phyloP scores from a whole-genome alignment of 2,888 invertebrate genomes.

The Hypomecis atomaria region DNA sequence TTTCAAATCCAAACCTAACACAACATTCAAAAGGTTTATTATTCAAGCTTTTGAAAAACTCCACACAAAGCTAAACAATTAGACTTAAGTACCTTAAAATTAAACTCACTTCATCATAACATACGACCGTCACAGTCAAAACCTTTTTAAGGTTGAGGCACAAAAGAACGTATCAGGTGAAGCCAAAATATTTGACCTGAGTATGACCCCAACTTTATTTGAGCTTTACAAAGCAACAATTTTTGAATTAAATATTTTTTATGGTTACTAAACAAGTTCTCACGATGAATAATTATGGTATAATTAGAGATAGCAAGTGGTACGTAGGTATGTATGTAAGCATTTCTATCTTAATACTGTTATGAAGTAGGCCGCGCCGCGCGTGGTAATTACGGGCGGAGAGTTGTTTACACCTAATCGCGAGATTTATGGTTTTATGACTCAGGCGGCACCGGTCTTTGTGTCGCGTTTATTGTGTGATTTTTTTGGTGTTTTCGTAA shows the following conservation, averaged over 20 bases:
- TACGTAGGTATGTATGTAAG: too few relatives aligned
- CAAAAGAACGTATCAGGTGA: conserved; percentile 24
- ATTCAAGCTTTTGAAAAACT: conserved; percentile 4
- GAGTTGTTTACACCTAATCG: too few relatives aligned
- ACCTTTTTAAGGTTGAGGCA: conserved; percentile 22
- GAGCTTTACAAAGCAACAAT: conserved; percentile 15
- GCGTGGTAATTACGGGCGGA: too few relatives aligned
- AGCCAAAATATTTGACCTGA: conserved; percentile 31
- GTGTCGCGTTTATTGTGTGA: too few relatives aligned
- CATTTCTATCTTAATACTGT: too few relatives aligned
- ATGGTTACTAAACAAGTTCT: too few relatives aligned
- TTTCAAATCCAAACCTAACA: background rate
- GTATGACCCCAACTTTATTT: conserved; percentile 41
- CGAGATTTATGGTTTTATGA: too few relatives aligned
- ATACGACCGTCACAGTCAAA: conserved; percentile 12
- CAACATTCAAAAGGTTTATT: background rate
- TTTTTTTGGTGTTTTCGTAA: too few relatives aligned
- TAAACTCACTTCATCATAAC: conserved; percentile 9
- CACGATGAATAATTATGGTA: too few relatives aligned
- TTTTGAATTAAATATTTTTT: background rate
- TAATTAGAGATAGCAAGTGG: too few relatives aligned
- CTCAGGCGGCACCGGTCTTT: too few relatives aligned
- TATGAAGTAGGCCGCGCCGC: too few relatives aligned
- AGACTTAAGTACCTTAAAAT: background rate
- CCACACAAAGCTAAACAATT: background rate